Evolutionary conservation across 2,113 vertebrate genomes (phyloP), one percentile per base, ranked within the genome.

Genomic region (Casuarius casuarius): DNA sequence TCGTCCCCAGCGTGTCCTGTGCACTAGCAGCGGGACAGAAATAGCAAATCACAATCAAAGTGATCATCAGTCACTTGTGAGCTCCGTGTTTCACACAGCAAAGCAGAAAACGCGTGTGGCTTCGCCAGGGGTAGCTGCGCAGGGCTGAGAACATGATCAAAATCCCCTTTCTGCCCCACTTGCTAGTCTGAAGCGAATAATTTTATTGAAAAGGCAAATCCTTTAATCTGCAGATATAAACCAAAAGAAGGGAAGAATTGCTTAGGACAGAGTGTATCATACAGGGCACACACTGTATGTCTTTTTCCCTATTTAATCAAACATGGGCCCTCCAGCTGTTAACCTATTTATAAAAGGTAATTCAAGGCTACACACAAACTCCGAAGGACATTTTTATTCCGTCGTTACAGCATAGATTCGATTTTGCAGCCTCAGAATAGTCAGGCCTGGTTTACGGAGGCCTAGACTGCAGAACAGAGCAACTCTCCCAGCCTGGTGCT

Each of bases 161-260:
- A 85, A 71, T 19, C 84, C 44, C 89, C 78, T 40, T 68, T 42
- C 68, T 10, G 42, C 66, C 40, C 65, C 7, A 61, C 71, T 87
- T 46, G 75, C 78, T 54, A 56, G 52, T 91, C 68, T 33, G 89
- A 95, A 87, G 87, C 79, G 84, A 95, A 95, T 92, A 71, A 97
- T 97, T 95, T 93, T 91, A 94, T 94, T 95, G 96, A 95, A 95
- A 87, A 97, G 80, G 90, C 87, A 97, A 98, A 97, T 96, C 97
- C 96, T 95, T 96, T 97, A 96, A 98, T 97, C 96, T 66, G 78
- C 65, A 90, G 95, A 35, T 94, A 90, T 79, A 97, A 96, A 95
- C 91, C 86, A 87, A 62, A 85, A 73, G 90, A 52, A 42, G 59
- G 82, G 94, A 91, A 90, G 93, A 90, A 84, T 81, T 78, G 71